Base-by-base conservation (phyloP, 1,140 invertebrate species). In the Halictus rubicundus region DNA sequence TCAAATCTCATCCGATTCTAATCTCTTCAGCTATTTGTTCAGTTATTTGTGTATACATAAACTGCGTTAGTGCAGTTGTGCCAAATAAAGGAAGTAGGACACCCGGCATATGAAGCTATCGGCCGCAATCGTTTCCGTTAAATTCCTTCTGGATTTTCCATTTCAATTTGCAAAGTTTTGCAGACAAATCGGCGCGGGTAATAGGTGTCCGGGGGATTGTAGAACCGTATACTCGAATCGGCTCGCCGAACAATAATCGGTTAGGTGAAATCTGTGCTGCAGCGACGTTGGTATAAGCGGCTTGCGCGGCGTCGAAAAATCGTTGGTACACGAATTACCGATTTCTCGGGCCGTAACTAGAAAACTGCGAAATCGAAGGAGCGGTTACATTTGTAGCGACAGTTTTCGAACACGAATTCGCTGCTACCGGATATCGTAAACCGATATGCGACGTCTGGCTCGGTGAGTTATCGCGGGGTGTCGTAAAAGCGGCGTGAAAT, bases 371-470 rank as follows among this genome's bases (percentile, higher is more conserved):
- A 37, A 61, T 3, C 1, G 5, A 12, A 46, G 64, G 37, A 32
- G 37, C 27, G 23, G 9, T 46, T 66, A 70, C 57, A 52, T 61
- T 78, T 70, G 42, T 46, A 70, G 21, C 42, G 57, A 63, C 59
- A 78, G 69, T 78, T 70, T 78, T 39, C 57, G 59, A 77, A 63
- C 59, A 61, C 16, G 39, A 78, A 23, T 52, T 7, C 10, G 5
- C 39, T 61, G 57, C 68, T 78, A 78, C 68, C 59, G 57, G 57
- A 60, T 78, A 69, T 78, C 75, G 68, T n/a, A 12, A 19, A 37
- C 42, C 68, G 27, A 63, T 70, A 63, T 25, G n/a, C 57, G 23
- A 42, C 70, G 69, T 60, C 59, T 69, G 19, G 57, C 4, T 42
- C 57, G 61, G 61, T 61, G 68, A 65, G 32, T 65, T 49, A 68